Percentiles rank a stretch among this genome's conserved stretches.
phyloP scores from a whole-genome alignment of 2,113 vertebrate genomes.

The Plotosus lineatus region DNA sequence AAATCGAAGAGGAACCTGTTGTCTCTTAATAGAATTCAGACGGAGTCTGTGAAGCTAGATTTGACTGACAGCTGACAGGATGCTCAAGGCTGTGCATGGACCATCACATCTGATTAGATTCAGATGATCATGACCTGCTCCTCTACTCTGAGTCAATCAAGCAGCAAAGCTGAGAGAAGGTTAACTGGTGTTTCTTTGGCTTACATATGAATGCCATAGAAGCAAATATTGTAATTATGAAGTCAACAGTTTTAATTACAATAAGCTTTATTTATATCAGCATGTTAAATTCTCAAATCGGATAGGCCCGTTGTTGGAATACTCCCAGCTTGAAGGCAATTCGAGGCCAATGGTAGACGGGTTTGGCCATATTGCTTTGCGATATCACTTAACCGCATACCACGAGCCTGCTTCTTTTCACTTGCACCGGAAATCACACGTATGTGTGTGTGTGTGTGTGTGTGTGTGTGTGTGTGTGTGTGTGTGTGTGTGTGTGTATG shows the following conservation, averaged over 20 bases:
- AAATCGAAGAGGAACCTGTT: background rate
- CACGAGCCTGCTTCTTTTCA: no score
- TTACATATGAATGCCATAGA: background rate
- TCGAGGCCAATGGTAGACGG: no score
- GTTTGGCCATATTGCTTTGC: no score
- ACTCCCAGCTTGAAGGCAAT: background rate
- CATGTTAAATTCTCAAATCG: background rate
- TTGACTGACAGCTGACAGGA: slow-evolving; percentile 38
- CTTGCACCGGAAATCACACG: no score
- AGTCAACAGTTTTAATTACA: background rate
- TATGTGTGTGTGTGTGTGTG: no score
- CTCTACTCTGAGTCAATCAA: background rate
- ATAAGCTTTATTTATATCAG: background rate
- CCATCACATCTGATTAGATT: slow-evolving; percentile 41
- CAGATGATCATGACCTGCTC: slow-evolving; percentile 22
- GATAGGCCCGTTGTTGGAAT: background rate
- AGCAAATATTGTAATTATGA: background rate
- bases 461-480: no score
- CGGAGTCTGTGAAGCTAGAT: background rate
- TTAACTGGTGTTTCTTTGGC: background rate
- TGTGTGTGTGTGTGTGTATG: no score
- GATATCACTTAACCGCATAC: no score
- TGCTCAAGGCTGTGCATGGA: slow-evolving; percentile 22
- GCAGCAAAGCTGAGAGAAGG: background rate
- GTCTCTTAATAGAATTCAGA: background rate